These are phyloP conservation scores for Zonitis immaculata DNA, from an alignment of 2,888 invertebrate species.

Conservation along the genomic window DNA sequence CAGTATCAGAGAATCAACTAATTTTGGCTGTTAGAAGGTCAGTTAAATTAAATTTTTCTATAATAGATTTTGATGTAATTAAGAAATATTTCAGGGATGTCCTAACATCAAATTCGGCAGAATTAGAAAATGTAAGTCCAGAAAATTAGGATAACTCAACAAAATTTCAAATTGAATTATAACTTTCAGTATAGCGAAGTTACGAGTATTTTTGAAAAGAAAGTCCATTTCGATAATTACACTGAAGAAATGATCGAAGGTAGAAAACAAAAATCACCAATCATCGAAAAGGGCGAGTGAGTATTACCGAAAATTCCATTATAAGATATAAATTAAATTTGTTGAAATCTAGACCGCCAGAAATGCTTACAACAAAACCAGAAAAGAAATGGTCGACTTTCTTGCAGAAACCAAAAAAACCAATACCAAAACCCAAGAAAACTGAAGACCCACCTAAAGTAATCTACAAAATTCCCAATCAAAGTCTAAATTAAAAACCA, in stretches of 20 bases:
- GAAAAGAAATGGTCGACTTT: conserved; percentile 70
- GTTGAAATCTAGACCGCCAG: conserved; percentile 1
- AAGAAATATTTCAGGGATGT: not conserved
- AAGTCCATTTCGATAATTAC: not conserved
- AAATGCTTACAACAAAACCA: conserved; percentile 37
- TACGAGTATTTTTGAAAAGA: conserved; percentile 27
- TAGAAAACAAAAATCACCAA: not conserved
- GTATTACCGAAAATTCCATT: not conserved
- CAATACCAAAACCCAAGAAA: conserved; percentile 53
- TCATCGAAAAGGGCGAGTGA: conserved; percentile 15
- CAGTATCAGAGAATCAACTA: conserved; percentile 66
- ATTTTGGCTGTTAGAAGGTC: conserved; percentile 69
- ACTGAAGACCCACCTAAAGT: conserved; percentile 36
- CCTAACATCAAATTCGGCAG: not conserved
- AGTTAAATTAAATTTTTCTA: conserved; percentile 11
- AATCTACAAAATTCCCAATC: too few species aligned
- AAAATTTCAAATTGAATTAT: too few species aligned
- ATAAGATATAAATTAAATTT: too few species aligned
- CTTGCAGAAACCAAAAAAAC: conserved; percentile 67
- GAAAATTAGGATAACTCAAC: too few species aligned
- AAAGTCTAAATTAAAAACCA: too few species aligned
- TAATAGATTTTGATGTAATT: not conserved
- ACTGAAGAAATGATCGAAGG: conserved; percentile 1
- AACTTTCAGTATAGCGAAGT: conserved; percentile 31
- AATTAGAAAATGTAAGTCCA: not conserved